Evolutionary conservation across 1,140 invertebrate species (phyloP).

Genomic region (Drosophila pectinifera): DNA sequence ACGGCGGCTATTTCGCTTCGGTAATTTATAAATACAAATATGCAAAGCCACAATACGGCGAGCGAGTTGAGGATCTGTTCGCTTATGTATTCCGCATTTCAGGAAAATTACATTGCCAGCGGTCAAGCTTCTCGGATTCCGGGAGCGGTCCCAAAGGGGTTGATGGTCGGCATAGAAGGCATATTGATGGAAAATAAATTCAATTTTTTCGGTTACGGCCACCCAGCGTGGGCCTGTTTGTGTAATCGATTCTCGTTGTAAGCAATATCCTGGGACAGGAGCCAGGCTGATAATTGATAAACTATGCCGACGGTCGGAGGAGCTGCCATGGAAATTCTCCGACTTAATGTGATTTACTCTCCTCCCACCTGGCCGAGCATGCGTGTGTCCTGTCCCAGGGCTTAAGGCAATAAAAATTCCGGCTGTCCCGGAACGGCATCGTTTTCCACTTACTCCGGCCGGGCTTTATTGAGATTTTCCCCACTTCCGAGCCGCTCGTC

Average conservation of each 20-base stretch:
- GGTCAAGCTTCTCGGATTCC: constrained; percentile 24
- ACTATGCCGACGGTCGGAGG: constrained; percentile 6
- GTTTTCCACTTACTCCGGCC: constrained; percentile 32
- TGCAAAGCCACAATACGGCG: constrained; percentile 33
- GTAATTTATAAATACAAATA: constrained; percentile 70
- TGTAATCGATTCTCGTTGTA: constrained; percentile 36
- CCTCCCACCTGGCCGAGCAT: constrained; percentile 18
- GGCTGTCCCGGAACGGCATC: constrained; percentile 35
- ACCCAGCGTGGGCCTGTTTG: constrained; percentile 14
- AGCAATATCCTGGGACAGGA: constrained; percentile 13
- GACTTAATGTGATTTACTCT: constrained; percentile 63
- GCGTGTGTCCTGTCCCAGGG: constrained; percentile 10
- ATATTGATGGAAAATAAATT: constrained; percentile 75
- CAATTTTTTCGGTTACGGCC: constrained; percentile 40
- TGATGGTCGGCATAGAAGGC: constrained; percentile 27
- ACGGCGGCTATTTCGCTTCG: constrained; percentile 39
- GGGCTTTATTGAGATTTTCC: constrained; percentile 23
- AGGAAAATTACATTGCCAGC: constrained; percentile 49
- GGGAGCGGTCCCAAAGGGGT: constrained; percentile 14
- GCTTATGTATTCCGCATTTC: constrained; percentile 17
- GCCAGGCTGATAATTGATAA: constrained; percentile 39
- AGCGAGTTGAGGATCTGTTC: constrained; percentile 31
- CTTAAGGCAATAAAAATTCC: constrained; percentile 65
- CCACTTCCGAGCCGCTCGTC: neutral
- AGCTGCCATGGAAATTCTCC: constrained; percentile 22